Conservation (phyloP, 2,113 vertebrate genomes). For the Periophthalmus modestus region DNA sequence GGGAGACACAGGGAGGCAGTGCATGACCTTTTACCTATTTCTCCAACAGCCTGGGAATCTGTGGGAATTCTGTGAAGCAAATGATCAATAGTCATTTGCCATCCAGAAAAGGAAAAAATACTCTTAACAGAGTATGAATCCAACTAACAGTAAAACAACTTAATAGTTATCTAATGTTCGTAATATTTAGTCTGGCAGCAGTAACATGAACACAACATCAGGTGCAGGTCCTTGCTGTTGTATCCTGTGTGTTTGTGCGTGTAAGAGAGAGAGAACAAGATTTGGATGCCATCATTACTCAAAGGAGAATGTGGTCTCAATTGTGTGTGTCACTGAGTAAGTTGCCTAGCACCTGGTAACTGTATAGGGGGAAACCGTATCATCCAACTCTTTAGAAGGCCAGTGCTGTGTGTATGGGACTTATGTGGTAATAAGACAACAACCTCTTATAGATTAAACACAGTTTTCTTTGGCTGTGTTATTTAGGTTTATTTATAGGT, state of each 20-base stretch:
- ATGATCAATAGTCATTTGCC: not conserved
- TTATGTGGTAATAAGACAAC: constrained; percentile 4
- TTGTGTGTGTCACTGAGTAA: constrained; percentile 15
- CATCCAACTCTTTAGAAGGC: constrained; percentile 35
- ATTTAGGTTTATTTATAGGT: no score
- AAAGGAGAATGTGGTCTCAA: constrained; percentile 20
- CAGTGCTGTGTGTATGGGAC: constrained; percentile 36
- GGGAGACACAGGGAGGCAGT: not conserved
- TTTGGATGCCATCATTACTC: constrained; percentile 36
- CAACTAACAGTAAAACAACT: no score
- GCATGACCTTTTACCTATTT: constrained; percentile 67
- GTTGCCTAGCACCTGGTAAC: constrained; percentile 75
- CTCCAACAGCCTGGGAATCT: constrained; percentile 38
- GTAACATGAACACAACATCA: constrained; percentile 32
- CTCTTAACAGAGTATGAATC: no score
- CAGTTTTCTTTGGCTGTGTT: not conserved
- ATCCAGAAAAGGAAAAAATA: not conserved
- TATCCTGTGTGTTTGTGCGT: not conserved
- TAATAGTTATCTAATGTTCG: not conserved
- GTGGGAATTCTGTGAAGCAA: constrained; percentile 39
- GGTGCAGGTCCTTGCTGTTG: constrained; percentile 39
- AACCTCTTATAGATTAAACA: constrained; percentile 6
- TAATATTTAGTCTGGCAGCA: constrained; percentile 21
- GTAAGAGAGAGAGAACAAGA: not conserved
- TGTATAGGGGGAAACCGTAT: constrained; percentile 65